Evolutionary conservation across 2,113 vertebrate genomes (phyloP).

Genomic region (Balaeniceps rex): DNA sequence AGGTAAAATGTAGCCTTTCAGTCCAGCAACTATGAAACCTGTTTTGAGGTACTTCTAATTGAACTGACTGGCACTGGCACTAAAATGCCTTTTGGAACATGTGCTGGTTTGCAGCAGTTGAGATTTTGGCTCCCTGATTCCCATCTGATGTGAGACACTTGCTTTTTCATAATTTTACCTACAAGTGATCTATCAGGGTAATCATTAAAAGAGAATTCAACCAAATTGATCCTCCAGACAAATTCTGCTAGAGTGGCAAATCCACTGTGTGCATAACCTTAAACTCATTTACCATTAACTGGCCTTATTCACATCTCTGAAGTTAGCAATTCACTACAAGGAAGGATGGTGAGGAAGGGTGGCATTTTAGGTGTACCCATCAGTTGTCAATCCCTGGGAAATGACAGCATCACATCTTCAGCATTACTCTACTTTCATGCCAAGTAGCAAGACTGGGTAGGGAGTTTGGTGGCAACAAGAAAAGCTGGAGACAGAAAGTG

Average conservation of each 20-base stretch:
- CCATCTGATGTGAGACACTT: constrained; percentile 7
- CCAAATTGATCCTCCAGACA: constrained; percentile 48
- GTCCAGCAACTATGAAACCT: not conserved
- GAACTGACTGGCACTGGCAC: constrained; percentile 31
- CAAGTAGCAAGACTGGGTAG: constrained; percentile 12
- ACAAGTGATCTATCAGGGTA: constrained; percentile 40
- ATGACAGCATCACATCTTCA: constrained; percentile 35
- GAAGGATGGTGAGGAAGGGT: not conserved
- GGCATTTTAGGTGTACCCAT: constrained; percentile 18
- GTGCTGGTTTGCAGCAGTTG: constrained; percentile 32
- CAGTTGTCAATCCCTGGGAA: constrained; percentile 42
- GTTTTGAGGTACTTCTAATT: constrained; percentile 53
- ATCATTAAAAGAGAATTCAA: constrained; percentile 57
- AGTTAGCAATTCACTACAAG: constrained; percentile 39
- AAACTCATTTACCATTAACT: constrained; percentile 62
- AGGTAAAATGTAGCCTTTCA: not conserved
- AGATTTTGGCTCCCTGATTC: constrained; percentile 35
- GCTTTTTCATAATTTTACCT: constrained; percentile 29
- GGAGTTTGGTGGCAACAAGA: not conserved
- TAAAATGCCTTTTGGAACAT: constrained; percentile 27
- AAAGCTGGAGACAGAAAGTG: not conserved
- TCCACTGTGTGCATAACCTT: constrained; percentile 27
- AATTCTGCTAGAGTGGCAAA: constrained; percentile 50
- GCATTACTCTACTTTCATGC: not conserved
- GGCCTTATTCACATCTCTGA: constrained; percentile 46